Evolutionary conservation across 2,113 vertebrate genomes (phyloP), one percentile per base, ranked within the genome.

Genomic region (Porphyrio hochstetteri): DNA sequence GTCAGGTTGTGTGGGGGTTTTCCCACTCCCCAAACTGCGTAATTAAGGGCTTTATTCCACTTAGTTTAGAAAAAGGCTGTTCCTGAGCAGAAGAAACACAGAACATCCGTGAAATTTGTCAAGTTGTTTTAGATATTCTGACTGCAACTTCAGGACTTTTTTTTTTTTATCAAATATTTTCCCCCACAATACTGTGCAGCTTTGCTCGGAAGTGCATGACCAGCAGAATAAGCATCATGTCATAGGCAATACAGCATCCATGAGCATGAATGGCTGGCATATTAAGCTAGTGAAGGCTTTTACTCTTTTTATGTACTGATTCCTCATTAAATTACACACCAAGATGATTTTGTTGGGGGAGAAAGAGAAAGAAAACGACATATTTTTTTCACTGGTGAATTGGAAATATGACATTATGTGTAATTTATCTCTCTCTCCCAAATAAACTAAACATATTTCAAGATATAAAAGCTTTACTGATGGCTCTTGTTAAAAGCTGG

Each of bases 391-490:
- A 40, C 16, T 72, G n/a, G 31, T 74, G 40, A 92, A 59, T 81
- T 67, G 57, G 72, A 89, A 91, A 78, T 70, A 83, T 5, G 28
- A 57, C 42, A 80, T 90, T 77, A 69, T 55, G 44, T 60, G 55
- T 88, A 95, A 93, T 92, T 95, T 81, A 65, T 78, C 46, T 79
- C 53, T 92, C 31, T 75, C 79, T 89, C 38, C 69, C 53, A 40
- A 92, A 86, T 72, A 77, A 88, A 53, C 75, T 59, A 82, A 71
- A 48, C 55, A 11, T 90, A 85, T 76, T 92, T 93, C 25, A 44
- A 57, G n/a, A 81, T 84, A 50, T 71, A 83, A 86, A 88, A 90
- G 46, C 56, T 78, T 60, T 75, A 81, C 65, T 65, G 90, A 77
- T 87, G 64, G n/a, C 59, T 95, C 60, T 81, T 81, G 44, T 78